Conservation (phyloP, 2,113 vertebrate genomes). For the Mixornis gularis region DNA sequence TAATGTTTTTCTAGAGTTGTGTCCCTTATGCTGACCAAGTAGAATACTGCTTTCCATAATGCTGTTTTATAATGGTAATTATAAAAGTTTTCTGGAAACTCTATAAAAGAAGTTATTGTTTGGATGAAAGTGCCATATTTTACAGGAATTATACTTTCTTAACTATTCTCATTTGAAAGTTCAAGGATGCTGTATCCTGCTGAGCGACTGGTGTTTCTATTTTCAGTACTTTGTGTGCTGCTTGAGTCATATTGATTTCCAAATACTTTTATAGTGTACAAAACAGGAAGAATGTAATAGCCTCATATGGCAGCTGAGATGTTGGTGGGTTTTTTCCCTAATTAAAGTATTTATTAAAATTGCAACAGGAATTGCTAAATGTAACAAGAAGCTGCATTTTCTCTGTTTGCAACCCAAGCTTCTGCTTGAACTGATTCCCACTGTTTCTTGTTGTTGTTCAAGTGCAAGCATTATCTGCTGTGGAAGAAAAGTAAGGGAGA, state of each 20-base stretch:
- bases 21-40: neutral
- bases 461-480: neutral
- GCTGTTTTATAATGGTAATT: neutral
- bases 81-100: conserved; percentile 36
- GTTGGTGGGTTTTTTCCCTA: neutral
- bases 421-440: neutral
- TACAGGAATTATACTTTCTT: conserved; percentile 51
- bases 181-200: conserved; percentile 48
- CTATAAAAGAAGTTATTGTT: conserved; percentile 10
- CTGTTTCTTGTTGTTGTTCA: neutral
- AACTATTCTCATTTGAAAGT: conserved; percentile 18
- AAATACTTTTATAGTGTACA: conserved; percentile 55
- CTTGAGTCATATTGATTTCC: conserved; percentile 63
- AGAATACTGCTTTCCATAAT: neutral
- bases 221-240: conserved; percentile 59
- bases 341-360: conserved; percentile 58
- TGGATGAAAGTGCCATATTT: conserved; percentile 31
- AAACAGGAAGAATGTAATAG: conserved; percentile 60
- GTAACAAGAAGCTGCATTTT: neutral
- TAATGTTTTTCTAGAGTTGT: neutral
- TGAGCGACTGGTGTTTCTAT: conserved; percentile 47
- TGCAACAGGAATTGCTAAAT: conserved; percentile 21
- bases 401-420: neutral
- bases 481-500: neutral
- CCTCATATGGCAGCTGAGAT: neutral